phyloP scores from a whole-genome alignment of 2,797 vertebrate species.

The Crocodylus rhombifer region DNA sequence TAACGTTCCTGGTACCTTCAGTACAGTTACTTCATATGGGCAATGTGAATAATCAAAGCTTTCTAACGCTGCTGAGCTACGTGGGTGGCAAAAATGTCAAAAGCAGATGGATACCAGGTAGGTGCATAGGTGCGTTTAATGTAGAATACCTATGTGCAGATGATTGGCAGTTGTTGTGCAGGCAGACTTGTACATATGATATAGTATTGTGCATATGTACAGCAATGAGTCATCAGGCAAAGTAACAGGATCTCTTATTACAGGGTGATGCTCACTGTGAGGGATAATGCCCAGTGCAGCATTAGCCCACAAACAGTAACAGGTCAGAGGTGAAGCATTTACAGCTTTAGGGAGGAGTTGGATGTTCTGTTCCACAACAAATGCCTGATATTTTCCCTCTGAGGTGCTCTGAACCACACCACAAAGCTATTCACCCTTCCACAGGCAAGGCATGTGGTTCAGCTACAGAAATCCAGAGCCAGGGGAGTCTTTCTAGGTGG shows the following conservation, averaged over 20 bases:
- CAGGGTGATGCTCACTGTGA: slow-evolving; percentile 7
- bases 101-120: not conserved
- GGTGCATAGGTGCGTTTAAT: not conserved
- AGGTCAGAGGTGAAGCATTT: slow-evolving; percentile 35
- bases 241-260: not conserved
- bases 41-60: not conserved
- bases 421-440: not conserved
- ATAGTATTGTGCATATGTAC: not conserved
- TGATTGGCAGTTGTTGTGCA: not conserved
- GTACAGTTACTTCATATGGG: not conserved
- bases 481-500: not conserved
- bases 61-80: not conserved
- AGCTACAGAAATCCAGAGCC: slow-evolving; percentile 12
- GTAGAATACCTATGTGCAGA: slow-evolving; percentile 31
- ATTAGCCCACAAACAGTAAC: slow-evolving; percentile 27
- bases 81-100: not conserved
- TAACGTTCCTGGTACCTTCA: not conserved
- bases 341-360: not conserved
- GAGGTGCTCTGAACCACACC: slow-evolving; percentile 13
- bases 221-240: not conserved
- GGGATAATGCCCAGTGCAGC: not conserved
- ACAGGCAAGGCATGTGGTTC: not conserved
- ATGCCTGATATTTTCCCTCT: not conserved
- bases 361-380: not conserved
- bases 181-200: not conserved